Evolutionary conservation across 2,113 vertebrate genomes (phyloP), one percentile per base, ranked within the genome.

Genomic region (Neodontobutis hainanensis): DNA sequence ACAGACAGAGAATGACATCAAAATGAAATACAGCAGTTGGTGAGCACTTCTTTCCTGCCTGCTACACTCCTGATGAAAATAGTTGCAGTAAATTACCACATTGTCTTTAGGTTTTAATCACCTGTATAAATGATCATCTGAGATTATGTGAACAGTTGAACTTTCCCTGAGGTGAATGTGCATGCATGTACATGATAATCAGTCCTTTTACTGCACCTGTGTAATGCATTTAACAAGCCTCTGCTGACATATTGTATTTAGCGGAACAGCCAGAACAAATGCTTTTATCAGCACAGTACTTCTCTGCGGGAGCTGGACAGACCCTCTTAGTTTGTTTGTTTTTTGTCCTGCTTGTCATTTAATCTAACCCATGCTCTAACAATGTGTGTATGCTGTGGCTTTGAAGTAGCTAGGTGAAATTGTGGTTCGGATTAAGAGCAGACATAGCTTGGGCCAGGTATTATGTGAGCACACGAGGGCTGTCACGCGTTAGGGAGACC

Each of bases 341-440:
- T 53, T 67, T 48, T 32, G 5, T 78, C 69, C 49, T 56, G 53
- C 60, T 53, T 52, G 71, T 73, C 68, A 45, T 57, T 68, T 70
- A 59, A 62, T 68, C 62, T 49, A 65, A 77, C 57, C 52, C 59
- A 73, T 61, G 52, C 71, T 74, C 68, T 66, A 78, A 85, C 85
- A 83, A 85, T 83, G 65, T 81, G 56, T 10, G n/a, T 60, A 67
- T 44, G 60, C 66, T 1, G 50, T 56, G 76, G 70, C 91, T 95
- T 94, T 94, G 92, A 94, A 91, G 91, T 89, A 57, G 78, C 72
- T 79, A 87, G 89, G 87, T 92, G 81, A 87, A 92, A 90, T 87
- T 89, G 75, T 75, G 86, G 74, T 77, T 87, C 80, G 88, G 86
- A 87, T 92, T 92, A 90, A 90, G 81, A 86, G 85, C 89, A 84